Conservation (phyloP, 30 jellyfish, hydroid and myxozoan species). For the Aurelia coerulea region DNA sequence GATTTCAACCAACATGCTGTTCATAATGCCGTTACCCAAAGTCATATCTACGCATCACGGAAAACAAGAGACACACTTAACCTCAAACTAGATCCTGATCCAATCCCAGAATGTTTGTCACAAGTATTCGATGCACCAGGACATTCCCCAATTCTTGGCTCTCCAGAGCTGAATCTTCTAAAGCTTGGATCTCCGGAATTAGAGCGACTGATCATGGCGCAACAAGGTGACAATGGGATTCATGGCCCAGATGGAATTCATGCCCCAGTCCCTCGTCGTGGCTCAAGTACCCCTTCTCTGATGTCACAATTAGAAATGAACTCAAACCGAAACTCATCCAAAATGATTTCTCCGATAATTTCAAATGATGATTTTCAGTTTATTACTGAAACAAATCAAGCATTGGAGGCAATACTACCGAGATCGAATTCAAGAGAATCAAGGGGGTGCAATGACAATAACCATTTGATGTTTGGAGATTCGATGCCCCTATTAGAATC, state of each 20-base stretch:
- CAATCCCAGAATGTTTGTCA: constrained; percentile 62
- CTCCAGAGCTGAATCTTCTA: constrained; percentile 79
- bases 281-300: constrained; percentile 7
- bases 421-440: not conserved
- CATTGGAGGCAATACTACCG: constrained; percentile 69
- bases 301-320: constrained; percentile 40
- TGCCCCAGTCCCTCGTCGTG: constrained; percentile 3
- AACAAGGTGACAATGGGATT: constrained; percentile 45
- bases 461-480: constrained; percentile 7
- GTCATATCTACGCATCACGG: not conserved
- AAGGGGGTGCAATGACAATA: not conserved
- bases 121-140: constrained; percentile 24
- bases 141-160: constrained; percentile 79
- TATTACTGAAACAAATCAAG: constrained; percentile 75
- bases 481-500: constrained; percentile 52
- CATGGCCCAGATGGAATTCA: not conserved
- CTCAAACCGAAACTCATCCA: constrained; percentile 22
- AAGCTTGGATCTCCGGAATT: constrained; percentile 79
- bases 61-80: constrained; percentile 55
- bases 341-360: constrained; percentile 52
- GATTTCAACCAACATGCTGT: constrained; percentile 22
- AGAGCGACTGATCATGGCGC: constrained; percentile 78
- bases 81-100: constrained; percentile 58
- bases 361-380: constrained; percentile 70
- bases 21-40: not conserved